Evolutionary conservation across 2,888 invertebrate species (phyloP).

Genomic region (Cantharis rufa): DNA sequence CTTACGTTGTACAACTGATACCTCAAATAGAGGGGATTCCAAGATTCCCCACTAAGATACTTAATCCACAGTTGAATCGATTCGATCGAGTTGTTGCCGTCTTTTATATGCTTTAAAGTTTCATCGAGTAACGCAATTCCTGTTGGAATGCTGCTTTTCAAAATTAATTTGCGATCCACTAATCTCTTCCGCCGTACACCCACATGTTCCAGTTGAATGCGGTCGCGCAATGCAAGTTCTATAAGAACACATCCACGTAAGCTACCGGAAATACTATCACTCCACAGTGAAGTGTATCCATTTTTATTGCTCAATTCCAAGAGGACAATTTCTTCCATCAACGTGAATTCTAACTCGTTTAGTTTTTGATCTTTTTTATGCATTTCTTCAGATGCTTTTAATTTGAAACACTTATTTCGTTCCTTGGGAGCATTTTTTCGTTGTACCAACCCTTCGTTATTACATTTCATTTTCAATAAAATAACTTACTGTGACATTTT

Average conservation of each 20-base stretch:
- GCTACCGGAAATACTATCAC: slow-evolving; percentile 99
- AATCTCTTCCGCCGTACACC: slow-evolving; percentile 94
- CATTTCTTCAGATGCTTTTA: neutral
- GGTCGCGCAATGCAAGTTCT: slow-evolving; percentile 90
- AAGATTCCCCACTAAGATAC: slow-evolving; percentile 98
- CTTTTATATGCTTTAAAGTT: slow-evolving; percentile 96
- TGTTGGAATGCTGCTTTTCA: slow-evolving; percentile 89
- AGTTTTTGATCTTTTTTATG: slow-evolving; percentile 81
- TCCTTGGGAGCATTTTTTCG: slow-evolving; percentile 71
- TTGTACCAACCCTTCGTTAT: slow-evolving; percentile 84
- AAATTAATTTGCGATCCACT: slow-evolving; percentile 78
- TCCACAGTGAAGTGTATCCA: slow-evolving; percentile 99
- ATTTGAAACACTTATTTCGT: slow-evolving; percentile 58
- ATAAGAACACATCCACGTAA: slow-evolving; percentile 97
- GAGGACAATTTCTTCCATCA: slow-evolving; percentile 99
- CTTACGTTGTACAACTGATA: slow-evolving; percentile 98
- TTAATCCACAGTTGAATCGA: slow-evolving; percentile 99
- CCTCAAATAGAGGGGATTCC: slow-evolving; percentile 98
- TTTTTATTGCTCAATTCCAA: slow-evolving; percentile 99
- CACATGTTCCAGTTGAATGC: slow-evolving; percentile 93
- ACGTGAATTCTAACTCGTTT: slow-evolving; percentile 93
- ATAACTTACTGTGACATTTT: neutral
- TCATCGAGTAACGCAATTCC: slow-evolving; percentile 95
- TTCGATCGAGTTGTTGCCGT: slow-evolving; percentile 90
- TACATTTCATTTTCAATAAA: slow-evolving; percentile 75